Evolutionary conservation across 1,140 invertebrate species (phyloP), one percentile per base, ranked within the genome.

Genomic region (Hetaerina americana): DNA sequence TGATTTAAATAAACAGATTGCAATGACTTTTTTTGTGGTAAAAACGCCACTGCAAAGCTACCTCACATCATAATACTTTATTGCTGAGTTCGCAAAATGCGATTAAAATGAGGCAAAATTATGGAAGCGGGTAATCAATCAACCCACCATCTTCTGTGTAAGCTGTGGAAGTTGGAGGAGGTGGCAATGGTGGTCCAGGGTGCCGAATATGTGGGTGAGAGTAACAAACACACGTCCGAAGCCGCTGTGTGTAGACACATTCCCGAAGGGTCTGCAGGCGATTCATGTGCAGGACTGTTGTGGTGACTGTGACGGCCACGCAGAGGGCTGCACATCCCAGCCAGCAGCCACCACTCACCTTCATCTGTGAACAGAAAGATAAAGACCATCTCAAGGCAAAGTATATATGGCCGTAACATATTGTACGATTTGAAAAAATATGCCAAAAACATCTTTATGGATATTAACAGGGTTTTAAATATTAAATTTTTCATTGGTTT

Each of bases 221-320:
- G 77, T 86, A 90, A 76, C 91, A 93, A 5, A 89, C 92, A 77
- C 91, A 93, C 0, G 89, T 90, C 72, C 87, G 84, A 0, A 89
- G 88, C 78, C 88, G 85, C 75, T 88, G 85, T 0, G 91, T 92
- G 79, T 94, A 96, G 74, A 92, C 89, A 77, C 93, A 96, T 79
- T 94, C 91, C 74, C 90, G 85, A 25, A 95, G 80, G 0, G 90
- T 92, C 80, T 96, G 93, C 26, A 96, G 81, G 72, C 93, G 85
- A 76, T 93, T 94, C 92, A 96, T 94, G 79, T 96, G 93, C 71
- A 95, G 89, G n/a, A 95, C 92, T 0, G 92, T 95, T 0, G 93
- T 96, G 0, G 93, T 95, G 22, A 96, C 92, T 10, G 93, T 95
- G 57, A 95, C 92, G 66, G 94, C 83, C 15, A 94, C 90, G 79